Conservation (phyloP, 2,888 invertebrate species). For the Oligia strigilis region DNA sequence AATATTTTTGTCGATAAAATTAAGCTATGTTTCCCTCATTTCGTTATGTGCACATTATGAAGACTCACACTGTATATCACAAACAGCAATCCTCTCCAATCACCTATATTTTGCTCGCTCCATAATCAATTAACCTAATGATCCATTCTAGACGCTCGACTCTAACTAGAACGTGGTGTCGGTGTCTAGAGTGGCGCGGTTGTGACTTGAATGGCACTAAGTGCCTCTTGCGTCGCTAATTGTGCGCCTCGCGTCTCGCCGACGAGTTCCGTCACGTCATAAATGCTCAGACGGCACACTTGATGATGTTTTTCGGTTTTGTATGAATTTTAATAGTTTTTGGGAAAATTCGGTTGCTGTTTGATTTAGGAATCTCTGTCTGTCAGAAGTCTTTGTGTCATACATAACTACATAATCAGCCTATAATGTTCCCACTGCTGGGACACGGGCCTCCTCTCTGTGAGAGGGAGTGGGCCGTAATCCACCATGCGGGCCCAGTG, state of each 20-base stretch:
- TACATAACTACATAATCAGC: no score
- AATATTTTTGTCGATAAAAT: no score
- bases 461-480: no score
- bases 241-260: conserved; percentile 68
- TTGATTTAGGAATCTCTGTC: not conserved
- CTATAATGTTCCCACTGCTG: no score
- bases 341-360: not conserved
- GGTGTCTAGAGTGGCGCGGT: conserved; percentile 66
- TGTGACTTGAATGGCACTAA: conserved; percentile 76
- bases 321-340: not conserved
- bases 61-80: no score
- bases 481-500: no score
- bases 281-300: conserved; percentile 46
- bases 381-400: not conserved
- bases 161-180: conserved; percentile 50
- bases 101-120: conserved; percentile 11
- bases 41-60: no score
- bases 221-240: conserved; percentile 82
- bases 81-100: not conserved
- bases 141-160: conserved; percentile 43
- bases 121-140: conserved; percentile 55
- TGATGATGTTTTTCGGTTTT: conserved; percentile 7
- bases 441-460: no score
- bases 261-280: conserved; percentile 54
- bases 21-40: no score